Percentiles rank a stretch among this genome's conserved stretches.
phyloP scores from a whole-genome alignment of 2,888 invertebrate genomes.

The Sesia bembeciformis region DNA sequence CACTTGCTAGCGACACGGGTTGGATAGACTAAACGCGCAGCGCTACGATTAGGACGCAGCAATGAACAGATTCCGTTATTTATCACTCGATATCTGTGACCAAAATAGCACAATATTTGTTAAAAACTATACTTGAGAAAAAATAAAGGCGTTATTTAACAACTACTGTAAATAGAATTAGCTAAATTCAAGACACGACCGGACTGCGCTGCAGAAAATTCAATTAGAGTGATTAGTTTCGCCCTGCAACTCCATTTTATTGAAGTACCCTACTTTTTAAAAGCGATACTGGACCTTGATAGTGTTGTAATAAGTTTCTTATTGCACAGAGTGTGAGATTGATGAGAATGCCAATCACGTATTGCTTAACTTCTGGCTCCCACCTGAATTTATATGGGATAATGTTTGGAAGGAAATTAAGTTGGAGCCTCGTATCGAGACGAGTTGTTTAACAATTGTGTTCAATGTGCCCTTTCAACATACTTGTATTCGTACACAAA shows the following conservation, averaged over 20 bases:
- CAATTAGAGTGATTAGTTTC: slow-evolving; percentile 63
- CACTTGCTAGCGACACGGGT: too few species aligned
- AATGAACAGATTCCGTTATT: too few species aligned
- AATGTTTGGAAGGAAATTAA: slow-evolving; percentile 27
- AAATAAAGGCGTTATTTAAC: slow-evolving; percentile 44
- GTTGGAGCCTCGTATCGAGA: slow-evolving; percentile 3
- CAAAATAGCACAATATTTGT: too few species aligned
- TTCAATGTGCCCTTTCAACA: too few species aligned
- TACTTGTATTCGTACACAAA: too few species aligned
- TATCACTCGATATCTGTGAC: too few species aligned
- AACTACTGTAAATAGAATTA: slow-evolving; percentile 54
- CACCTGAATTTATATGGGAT: slow-evolving; percentile 31
- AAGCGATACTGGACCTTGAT: slow-evolving; percentile 21
- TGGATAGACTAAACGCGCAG: too few species aligned
- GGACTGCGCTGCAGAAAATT: slow-evolving; percentile 51
- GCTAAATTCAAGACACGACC: slow-evolving; percentile 51
- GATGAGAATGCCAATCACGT: slow-evolving; percentile 38
- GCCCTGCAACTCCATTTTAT: slow-evolving; percentile 46
- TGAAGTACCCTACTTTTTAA: slow-evolving; percentile 27
- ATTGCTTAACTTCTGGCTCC: slow-evolving; percentile 30
- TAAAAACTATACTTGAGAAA: slow-evolving; percentile 7
- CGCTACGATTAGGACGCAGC: too few species aligned
- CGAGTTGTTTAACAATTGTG: neutral
- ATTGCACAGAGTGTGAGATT: neutral
- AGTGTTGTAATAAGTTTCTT: neutral